Conservation (phyloP, 2,888 invertebrate species). For the Eustalomyia histrio region DNA sequence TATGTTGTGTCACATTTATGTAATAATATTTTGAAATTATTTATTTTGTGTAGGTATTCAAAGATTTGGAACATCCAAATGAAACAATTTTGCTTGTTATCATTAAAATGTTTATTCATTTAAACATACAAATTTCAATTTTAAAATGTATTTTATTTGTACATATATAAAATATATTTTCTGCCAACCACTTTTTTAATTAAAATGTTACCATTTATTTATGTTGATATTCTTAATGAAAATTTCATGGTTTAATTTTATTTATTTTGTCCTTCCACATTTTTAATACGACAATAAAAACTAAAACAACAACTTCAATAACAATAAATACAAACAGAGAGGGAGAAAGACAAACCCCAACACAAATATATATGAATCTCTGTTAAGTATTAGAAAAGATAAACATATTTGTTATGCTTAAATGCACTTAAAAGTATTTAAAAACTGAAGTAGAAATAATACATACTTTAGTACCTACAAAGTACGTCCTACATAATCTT, state of each 20-base stretch:
- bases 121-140: too few relatives aligned
- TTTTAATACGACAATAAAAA: neutral
- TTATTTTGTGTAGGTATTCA: too few relatives aligned
- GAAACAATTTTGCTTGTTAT: too few relatives aligned
- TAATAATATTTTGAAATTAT: too few relatives aligned
- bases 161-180: neutral
- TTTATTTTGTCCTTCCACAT: neutral
- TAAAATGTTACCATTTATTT: conserved; percentile 4
- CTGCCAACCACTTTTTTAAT: neutral
- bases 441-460: conserved; percentile 20
- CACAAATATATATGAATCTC: conserved; percentile 27
- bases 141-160: too few relatives aligned
- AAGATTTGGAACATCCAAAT: too few relatives aligned
- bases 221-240: neutral
- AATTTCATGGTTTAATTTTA: conserved; percentile 1
- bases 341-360: neutral
- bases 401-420: conserved; percentile 56
- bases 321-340: too few relatives aligned
- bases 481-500: conserved; percentile 1
- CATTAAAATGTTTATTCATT: too few relatives aligned
- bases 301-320: too few relatives aligned
- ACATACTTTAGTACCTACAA: neutral
- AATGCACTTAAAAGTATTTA: conserved; percentile 56
- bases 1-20: too few relatives aligned
- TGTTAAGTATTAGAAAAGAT: conserved; percentile 52